Percentiles rank a stretch among this genome's conserved stretches.
These are phyloP conservation scores for Tachuris rubrigastra DNA, from an alignment of 2,113 vertebrate genomes.

Conservation along the genomic window DNA sequence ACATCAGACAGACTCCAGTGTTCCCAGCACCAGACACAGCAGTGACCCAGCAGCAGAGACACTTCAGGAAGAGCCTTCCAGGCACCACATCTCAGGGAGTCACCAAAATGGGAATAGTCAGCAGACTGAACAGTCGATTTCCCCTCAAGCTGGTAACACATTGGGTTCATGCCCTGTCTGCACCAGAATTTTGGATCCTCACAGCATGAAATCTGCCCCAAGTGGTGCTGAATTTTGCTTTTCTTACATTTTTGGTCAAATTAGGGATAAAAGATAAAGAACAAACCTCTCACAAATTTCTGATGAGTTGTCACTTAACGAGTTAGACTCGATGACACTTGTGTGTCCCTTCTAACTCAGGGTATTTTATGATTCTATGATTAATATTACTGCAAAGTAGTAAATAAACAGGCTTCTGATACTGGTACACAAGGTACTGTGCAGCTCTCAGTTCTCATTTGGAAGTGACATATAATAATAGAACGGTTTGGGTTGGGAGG, in stretches of 20 bases:
- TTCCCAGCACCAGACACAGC: background rate
- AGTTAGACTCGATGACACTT: background rate
- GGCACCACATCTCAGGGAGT: background rate
- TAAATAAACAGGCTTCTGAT: background rate
- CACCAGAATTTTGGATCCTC: background rate
- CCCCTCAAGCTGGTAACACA: background rate
- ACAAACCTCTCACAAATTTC: background rate
- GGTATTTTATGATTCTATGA: background rate
- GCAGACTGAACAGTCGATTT: background rate
- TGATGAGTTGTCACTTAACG: background rate
- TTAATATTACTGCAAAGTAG: background rate
- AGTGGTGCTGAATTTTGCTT: fast-evolving
- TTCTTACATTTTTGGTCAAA: background rate
- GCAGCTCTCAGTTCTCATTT: background rate
- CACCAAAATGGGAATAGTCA: background rate
- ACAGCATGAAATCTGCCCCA: background rate
- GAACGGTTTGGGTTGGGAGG: background rate
- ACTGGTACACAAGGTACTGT: background rate
- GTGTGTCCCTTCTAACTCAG: background rate
- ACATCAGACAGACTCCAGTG: background rate
- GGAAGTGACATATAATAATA: background rate
- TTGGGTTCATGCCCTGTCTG: background rate
- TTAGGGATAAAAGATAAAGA: background rate
- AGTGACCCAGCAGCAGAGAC: background rate
- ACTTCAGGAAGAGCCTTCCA: background rate